Conservation (phyloP, 2,797 vertebrate species). For the Trematomus bernacchii region DNA sequence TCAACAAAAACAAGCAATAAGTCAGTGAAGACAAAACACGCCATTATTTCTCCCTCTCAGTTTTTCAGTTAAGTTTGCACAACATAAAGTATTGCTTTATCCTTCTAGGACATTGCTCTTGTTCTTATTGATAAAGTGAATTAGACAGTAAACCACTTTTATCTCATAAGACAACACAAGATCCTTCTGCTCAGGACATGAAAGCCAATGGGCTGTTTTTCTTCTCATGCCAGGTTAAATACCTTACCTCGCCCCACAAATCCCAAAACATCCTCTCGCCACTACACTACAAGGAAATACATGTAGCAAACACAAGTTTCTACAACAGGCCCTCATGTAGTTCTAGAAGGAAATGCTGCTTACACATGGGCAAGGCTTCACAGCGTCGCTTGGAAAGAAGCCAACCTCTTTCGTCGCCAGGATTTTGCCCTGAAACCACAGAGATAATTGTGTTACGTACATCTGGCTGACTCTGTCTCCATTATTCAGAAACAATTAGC, state of each 20-base stretch:
- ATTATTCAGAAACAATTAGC: conserved; percentile 82
- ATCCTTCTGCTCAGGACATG: conserved; percentile 20
- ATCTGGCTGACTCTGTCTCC: conserved; percentile 67
- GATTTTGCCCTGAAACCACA: conserved; percentile 92
- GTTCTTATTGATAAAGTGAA: conserved; percentile 32
- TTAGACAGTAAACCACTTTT: conserved; percentile 7
- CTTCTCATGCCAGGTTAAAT: conserved; percentile 9
- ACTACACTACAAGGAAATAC: conserved; percentile 1
- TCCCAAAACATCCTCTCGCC: conserved; percentile 1
- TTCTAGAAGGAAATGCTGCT: conserved; percentile 77
- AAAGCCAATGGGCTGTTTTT: conserved; percentile 31
- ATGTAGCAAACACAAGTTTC: neutral
- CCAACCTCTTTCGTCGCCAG: conserved; percentile 93
- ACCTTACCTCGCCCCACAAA: neutral
- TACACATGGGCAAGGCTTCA: conserved; percentile 96
- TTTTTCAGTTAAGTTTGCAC: neutral
- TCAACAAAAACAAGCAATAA: conserved; percentile 13
- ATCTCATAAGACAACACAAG: conserved; percentile 14
- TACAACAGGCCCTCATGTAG: conserved; percentile 20
- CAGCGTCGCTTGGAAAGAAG: conserved; percentile 96
- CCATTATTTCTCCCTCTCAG: neutral
- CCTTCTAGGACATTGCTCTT: neutral
- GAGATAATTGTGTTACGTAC: conserved; percentile 75
- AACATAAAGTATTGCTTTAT: neutral
- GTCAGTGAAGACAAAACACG: neutral